Evolutionary conservation across 2,797 vertebrate genomes (phyloP).

Genomic region (Gallinago stenura): DNA sequence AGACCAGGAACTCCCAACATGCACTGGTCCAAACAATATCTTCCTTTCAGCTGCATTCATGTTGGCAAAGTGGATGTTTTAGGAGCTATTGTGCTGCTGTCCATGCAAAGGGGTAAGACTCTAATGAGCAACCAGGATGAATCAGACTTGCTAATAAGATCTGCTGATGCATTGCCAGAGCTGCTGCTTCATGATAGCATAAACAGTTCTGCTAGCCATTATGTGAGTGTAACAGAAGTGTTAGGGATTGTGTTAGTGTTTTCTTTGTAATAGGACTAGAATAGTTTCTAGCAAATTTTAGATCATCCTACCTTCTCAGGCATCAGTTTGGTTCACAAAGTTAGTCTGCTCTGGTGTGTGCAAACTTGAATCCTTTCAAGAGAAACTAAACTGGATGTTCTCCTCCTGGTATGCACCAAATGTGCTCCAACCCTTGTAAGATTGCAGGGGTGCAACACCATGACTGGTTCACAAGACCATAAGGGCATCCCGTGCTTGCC

Average conservation of each 20-base stretch:
- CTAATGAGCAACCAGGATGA: not conserved
- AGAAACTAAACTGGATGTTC: not conserved
- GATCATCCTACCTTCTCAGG: not conserved
- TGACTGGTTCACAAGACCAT: not conserved
- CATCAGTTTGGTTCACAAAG: not conserved
- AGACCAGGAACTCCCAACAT: not conserved
- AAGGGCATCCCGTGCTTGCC: not conserved
- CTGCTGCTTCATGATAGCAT: not conserved
- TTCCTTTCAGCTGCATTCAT: not conserved
- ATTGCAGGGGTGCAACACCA: not conserved
- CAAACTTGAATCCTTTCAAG: not conserved
- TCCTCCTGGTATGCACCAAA: not conserved
- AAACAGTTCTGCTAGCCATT: not conserved
- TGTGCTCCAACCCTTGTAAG: not conserved
- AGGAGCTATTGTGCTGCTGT: not conserved
- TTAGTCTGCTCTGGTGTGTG: not conserved
- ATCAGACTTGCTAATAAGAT: slow-evolving; percentile 45
- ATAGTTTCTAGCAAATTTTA: not conserved
- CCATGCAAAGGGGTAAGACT: not conserved
- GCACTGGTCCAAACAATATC: not conserved
- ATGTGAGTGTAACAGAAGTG: not conserved
- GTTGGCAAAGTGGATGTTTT: not conserved
- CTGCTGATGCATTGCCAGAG: not conserved
- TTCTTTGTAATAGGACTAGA: not conserved
- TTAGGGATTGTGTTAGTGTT: not conserved